Base-by-base conservation (phyloP, 2,797 vertebrate genomes). In the Brotogeris chrysoptera region DNA sequence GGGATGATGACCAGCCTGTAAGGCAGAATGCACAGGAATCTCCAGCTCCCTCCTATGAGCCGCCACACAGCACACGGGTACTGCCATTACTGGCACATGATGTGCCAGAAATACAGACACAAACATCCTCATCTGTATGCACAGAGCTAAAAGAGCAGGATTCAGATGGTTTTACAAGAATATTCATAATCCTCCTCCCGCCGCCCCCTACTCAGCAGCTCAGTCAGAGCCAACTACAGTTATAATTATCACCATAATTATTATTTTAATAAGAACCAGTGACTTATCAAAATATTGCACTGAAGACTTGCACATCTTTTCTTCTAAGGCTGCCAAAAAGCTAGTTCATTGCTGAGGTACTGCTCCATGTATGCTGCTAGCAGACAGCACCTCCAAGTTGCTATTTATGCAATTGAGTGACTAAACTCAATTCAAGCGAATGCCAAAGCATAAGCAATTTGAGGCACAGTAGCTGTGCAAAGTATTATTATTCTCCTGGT, bases 191-290 rank as follows among this genome's bases (percentile, higher is more conserved):
- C 80, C 91, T 96, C 90, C 86, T 93, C 70, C 80, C 1, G 38
- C 80, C 71, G 2, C 78, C 90, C 95, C 84, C 84, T 81, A 73
- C 70, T n/a, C 64, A 66, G 86, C 95, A 95, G 93, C 95, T 96
- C 93, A 84, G 92, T 88, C 94, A 88, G 90, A 74, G 72, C 94
- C 96, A 96, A 47, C 73, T 36, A 11, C 69, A 90, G 95, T 91
- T 92, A 85, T 86, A 97, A 97, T 97, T 95, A 97, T 73, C 25
- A 2, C 76, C 57, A 28, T 97, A 96, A 98, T 97, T 96, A 97
- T 92, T 97, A 96, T 97, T 97, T 97, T 96, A 97, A 97, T 96
- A 97, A 72, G 87, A 95, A 97, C 88, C 94, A 94, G 93, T 65
- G 94, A 94, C 92, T 95, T 97, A 97, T 95, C 97, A 97, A 97